These are phyloP conservation scores for Thoracochromis brauschi DNA, from an alignment of 2,113 vertebrate species.

Conservation along the genomic window DNA sequence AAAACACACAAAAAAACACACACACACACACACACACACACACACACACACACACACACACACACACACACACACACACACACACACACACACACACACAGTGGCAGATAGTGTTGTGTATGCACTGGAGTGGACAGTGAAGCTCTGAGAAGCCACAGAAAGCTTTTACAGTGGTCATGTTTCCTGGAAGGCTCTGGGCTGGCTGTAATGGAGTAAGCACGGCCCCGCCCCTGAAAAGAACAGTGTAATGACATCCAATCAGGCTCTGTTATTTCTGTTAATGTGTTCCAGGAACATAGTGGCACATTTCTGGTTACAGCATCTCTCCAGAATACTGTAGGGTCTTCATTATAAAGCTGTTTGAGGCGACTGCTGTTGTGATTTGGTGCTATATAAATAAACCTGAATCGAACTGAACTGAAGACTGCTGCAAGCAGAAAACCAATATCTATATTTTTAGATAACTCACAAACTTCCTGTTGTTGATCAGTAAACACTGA, in stretches of 20 bases:
- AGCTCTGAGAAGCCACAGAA: constrained; percentile 19
- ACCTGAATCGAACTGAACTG: not conserved
- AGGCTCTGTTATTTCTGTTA: not conserved
- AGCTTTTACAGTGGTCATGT: constrained; percentile 33
- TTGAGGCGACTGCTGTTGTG: not conserved
- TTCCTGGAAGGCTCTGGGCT: constrained; percentile 24
- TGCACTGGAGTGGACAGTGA: not conserved
- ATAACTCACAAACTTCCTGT: not conserved
- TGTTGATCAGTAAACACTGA: not conserved
- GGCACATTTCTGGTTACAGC: not conserved
- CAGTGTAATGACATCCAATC: not conserved
- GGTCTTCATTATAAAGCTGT: not conserved
- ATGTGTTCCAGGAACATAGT: not conserved
- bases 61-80: too few species aligned
- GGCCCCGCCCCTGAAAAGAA: not conserved
- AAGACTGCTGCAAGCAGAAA: not conserved
- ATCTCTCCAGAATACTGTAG: not conserved
- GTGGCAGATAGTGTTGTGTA: not conserved
- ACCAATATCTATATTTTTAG: not conserved
- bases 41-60: not conserved
- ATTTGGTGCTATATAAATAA: not conserved
- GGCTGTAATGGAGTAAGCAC: constrained; percentile 18
- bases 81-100: not conserved
- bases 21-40: not conserved
- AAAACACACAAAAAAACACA: too few species aligned